Base-by-base conservation (phyloP, 1,140 invertebrate genomes). In the Streblospio benedicti region DNA sequence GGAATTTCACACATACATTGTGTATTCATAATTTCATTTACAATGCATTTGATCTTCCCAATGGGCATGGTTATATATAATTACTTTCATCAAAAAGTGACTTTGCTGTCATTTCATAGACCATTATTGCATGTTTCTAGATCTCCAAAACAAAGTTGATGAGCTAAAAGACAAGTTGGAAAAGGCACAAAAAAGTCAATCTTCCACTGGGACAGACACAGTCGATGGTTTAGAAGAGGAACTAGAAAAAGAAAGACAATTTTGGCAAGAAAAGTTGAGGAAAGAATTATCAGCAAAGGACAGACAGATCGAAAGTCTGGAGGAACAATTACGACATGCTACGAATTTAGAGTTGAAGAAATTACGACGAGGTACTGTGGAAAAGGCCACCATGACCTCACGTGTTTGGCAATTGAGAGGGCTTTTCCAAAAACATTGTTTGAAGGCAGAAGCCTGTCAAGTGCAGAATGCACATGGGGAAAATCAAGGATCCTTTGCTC, bases 281-380 rank as follows among this genome's bases (percentile, higher is more conserved):
- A 35, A 31, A 41, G 53, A 56, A 6, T 18, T 56, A 2, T 20
- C 23, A 16, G 35, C 31, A n/a, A 56, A 56, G 23, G 53, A 56
- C 38, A 35, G 53, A n/a, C 53, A 56, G 38, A 56, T 56, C 6
- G 53, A 56, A 38, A 38, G 35, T 18, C 53, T 56, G 5, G 53
- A 56, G 33, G 53, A 56, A 18, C 53, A 56, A 18, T 28, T 56
- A 18, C 31, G 53, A 12, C 53, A 23, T 2, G 25, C 30, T 6
- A 56, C 53, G 23, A 23, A 38, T 4, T 23, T 56, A 32, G 35
- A 56, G 38, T 25, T 56, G n/a, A 56, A 56, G 20, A 56, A 56
- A 41, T 38, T 56, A 18, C 35, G 25, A 20, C 30, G 53, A 56
- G 53, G 53, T 56, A 23, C 9, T 14, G 16, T 14, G 16, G 18